phyloP scores from a whole-genome alignment of 2,113 vertebrate species.

The Pachyramphus minor region DNA sequence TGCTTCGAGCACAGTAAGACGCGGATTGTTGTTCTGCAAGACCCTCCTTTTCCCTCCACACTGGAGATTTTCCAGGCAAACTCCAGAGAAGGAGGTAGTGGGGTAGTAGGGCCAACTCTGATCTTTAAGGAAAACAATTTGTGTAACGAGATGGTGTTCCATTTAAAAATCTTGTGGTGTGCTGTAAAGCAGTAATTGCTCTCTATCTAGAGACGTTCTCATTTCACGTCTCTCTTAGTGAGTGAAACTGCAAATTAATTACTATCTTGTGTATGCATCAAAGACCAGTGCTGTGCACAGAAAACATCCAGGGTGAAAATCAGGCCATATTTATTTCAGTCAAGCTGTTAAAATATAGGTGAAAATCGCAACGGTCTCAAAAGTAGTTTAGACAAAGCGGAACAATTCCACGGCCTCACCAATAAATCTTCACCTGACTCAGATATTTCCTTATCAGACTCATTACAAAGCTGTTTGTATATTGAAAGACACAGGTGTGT shows the following conservation, averaged over 20 bases:
- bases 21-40: not conserved
- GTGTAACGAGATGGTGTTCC: not conserved
- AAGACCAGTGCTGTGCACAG: constrained; percentile 26
- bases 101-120: not conserved
- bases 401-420: not conserved
- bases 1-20: not conserved
- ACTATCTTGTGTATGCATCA: constrained; percentile 45
- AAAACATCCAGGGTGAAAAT: constrained; percentile 32
- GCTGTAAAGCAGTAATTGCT: constrained; percentile 41
- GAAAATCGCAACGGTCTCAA: not conserved
- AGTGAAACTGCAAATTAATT: constrained; percentile 58
- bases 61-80: constrained; percentile 18
- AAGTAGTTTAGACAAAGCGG: not conserved
- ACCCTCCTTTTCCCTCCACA: not conserved
- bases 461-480: not conserved
- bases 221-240: not conserved
- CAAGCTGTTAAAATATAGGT: constrained; percentile 24
- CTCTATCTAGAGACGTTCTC: constrained; percentile 15
- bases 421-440: not conserved
- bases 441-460: not conserved
- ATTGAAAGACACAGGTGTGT: not conserved
- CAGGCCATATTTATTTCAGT: constrained; percentile 19
- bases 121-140: constrained; percentile 31
- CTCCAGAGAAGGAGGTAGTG: not conserved
- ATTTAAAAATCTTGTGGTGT: constrained; percentile 32